A percentile compares a stretch with the other conserved stretches of the same genome.
These are phyloP conservation scores for Charaxes varanes DNA, from an alignment of 1,140 invertebrate species.

Conservation along the genomic window DNA sequence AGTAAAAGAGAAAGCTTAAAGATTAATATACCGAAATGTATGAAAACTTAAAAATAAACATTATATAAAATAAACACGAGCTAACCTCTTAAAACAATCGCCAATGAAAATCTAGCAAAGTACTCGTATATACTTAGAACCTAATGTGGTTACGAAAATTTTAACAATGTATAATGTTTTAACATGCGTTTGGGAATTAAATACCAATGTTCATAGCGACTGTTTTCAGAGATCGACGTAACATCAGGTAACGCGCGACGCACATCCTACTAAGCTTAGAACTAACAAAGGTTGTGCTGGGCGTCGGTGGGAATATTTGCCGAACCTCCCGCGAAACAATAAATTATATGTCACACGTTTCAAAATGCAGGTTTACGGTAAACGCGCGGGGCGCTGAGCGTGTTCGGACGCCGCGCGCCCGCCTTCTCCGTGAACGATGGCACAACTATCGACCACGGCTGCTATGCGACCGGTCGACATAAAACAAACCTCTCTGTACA, in stretches of 20 bases:
- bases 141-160: not conserved
- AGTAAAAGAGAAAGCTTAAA: slow-evolving; percentile 47
- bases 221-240: slow-evolving; percentile 25
- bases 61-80: slow-evolving; percentile 50
- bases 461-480: slow-evolving; percentile 45
- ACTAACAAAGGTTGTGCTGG: slow-evolving; percentile 51
- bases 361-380: slow-evolving; percentile 41
- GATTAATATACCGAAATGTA: slow-evolving; percentile 36
- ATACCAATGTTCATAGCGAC: slow-evolving; percentile 14
- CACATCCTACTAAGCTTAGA: slow-evolving; percentile 57
- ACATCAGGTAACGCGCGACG: slow-evolving; percentile 66
- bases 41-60: slow-evolving; percentile 38
- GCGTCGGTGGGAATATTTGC: slow-evolving; percentile 58
- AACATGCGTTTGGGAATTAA: not conserved
- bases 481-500: slow-evolving; percentile 47
- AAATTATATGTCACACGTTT: slow-evolving; percentile 56
- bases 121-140: not conserved
- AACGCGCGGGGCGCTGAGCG: slow-evolving; percentile 17
- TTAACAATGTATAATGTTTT: slow-evolving; percentile 5
- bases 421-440: slow-evolving; percentile 38
- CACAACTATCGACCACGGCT: slow-evolving; percentile 44
- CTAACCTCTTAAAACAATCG: slow-evolving; percentile 30
- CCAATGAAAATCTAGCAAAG: slow-evolving; percentile 7
- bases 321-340: slow-evolving; percentile 50
- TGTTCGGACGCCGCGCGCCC: slow-evolving; percentile 6